phyloP scores from a whole-genome alignment of 2,888 invertebrate species.

The Erannis defoliaria region DNA sequence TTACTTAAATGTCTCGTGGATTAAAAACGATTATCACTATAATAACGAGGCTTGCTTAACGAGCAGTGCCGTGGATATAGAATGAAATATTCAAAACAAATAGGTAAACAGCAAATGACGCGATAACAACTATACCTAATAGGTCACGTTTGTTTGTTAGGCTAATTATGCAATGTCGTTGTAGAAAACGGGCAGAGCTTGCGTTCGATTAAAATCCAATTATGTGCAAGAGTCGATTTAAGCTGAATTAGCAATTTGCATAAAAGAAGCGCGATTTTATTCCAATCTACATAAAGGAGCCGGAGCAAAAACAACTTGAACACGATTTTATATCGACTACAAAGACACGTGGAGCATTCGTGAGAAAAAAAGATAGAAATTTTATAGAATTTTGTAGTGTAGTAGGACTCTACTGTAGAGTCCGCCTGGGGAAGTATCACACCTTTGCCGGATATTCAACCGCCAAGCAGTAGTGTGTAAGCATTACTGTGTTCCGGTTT shows the following conservation, averaged over 20 bases:
- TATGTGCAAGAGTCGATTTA: constrained; percentile 49
- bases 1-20: too few relatives aligned
- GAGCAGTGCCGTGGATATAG: too few relatives aligned
- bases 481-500: too few relatives aligned
- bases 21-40: too few relatives aligned
- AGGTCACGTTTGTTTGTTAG: constrained; percentile 37
- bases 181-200: constrained; percentile 33
- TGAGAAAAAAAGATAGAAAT: neutral
- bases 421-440: too few relatives aligned
- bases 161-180: constrained; percentile 35
- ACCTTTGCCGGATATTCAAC: too few relatives aligned
- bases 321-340: constrained; percentile 31
- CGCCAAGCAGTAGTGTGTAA: too few relatives aligned
- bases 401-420: too few relatives aligned
- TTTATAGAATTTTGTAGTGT: neutral
- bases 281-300: constrained; percentile 41
- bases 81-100: neutral
- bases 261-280: constrained; percentile 46
- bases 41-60: too few relatives aligned
- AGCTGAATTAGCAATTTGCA: constrained; percentile 50
- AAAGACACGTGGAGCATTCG: constrained; percentile 12
- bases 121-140: constrained; percentile 9
- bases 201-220: constrained; percentile 49
- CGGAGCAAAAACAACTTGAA: constrained; percentile 39
- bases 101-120: neutral